These are phyloP conservation scores for Chaenodraco wilsoni DNA, from an alignment of 2,797 vertebrate genomes.

Conservation along the genomic window DNA sequence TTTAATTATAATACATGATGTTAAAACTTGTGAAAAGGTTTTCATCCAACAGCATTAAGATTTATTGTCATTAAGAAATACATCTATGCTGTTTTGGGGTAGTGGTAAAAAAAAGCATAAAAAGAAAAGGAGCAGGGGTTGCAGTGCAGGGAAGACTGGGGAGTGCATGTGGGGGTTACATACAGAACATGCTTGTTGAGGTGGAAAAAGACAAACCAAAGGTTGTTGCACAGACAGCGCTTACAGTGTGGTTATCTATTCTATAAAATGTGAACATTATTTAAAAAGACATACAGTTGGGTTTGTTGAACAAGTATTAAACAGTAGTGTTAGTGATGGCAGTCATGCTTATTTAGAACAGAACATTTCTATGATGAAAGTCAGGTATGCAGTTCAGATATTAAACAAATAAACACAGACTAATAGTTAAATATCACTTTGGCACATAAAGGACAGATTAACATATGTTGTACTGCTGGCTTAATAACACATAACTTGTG, in stretches of 20 bases:
- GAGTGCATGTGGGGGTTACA: slow-evolving; percentile 3
- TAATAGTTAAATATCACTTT: neutral
- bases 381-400: neutral
- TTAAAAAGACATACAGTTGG: neutral
- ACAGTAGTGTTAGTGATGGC: too few relatives aligned
- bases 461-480: neutral
- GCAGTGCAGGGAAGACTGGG: slow-evolving; percentile 11
- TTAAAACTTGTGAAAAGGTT: slow-evolving; percentile 37
- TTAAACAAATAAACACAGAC: too few relatives aligned
- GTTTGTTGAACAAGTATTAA: neutral
- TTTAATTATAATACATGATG: too few relatives aligned
- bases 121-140: neutral
- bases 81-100: neutral
- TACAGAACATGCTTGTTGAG: neutral
- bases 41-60: slow-evolving; percentile 26
- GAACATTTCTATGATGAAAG: neutral
- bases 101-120: neutral
- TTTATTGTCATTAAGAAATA: neutral
- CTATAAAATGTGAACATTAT: neutral
- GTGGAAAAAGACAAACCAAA: slow-evolving; percentile 1
- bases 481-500: too few relatives aligned
- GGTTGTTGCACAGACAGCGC: slow-evolving; percentile 3
- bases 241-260: slow-evolving; percentile 18
- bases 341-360: too few relatives aligned
- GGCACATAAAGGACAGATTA: neutral